Base-by-base conservation (phyloP, 2,888 invertebrate genomes). In the Platypus cylindrus region DNA sequence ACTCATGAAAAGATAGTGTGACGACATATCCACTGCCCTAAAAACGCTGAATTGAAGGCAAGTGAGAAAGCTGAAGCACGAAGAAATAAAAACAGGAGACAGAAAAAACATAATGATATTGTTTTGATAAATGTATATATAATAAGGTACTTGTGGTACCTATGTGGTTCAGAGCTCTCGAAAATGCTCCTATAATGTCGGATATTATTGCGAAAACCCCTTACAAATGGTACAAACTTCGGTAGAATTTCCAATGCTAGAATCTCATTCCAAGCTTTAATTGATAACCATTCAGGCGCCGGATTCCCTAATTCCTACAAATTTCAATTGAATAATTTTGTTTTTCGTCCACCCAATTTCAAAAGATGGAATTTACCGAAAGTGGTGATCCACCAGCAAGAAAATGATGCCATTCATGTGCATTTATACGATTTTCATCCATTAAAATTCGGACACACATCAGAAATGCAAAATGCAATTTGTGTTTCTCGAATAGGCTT, bases 401-500 rank as follows among this genome's bases (percentile, higher is more conserved):
- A 29, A 90, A 62, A 56, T 80, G 83, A 48, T 77, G 71, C 67
- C 86, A 81, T 54, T 87, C 85, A 0, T 59, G 62, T 3, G 54
- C 51, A 30, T 77, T 65, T 13, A 85, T 72, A 26, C 65, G 49
- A 1, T 70, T 67, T 2, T 65, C 62, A 38, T 77, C 74, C 46
- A 81, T 63, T 45, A 75, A 59, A 11, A 84, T 74, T 23, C 85
- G 65, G 1, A 72, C 73, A 44, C 78, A 76, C 17, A 84, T 55
- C 15, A 83, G 66, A 51, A 86, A 79, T 5, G 82, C 85, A 59
- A 87, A 91, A 43, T 87, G 68, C 9, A 91, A 64, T 62, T 91
- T 90, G 63, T 93, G 84, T 40, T 76, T 77, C 55, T 90, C 90
- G 53, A 93, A 91, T 34, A 93, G 69, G 45, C 89, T 87, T 30